Base-by-base conservation (phyloP, 2,113 vertebrate species). In the Aspidoscelis tigris region DNA sequence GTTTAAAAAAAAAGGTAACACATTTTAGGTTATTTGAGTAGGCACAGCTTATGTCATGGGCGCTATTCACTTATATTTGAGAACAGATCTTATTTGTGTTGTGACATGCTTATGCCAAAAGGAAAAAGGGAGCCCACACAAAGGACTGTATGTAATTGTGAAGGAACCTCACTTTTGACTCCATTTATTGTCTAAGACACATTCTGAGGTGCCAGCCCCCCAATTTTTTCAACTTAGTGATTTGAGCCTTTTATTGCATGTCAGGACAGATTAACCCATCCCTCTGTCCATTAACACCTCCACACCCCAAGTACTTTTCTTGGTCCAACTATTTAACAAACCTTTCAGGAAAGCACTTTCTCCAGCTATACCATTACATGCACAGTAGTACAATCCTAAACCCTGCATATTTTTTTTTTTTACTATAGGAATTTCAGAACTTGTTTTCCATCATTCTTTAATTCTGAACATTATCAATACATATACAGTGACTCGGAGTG, bases 1-100 rank as follows among this genome's bases (percentile, higher is more conserved):
- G 97, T 84, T 97, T 96, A 95, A 80, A 95, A 61, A 61, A 96
- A 96, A 33, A 90, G 96, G 97, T 93, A 86, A 97, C 96, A 84
- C 95, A 93, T 81, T 91, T 41, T 39, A 90, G 86, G 80, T 98
- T 85, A 85, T 41, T 85, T 96, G 77, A 72, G 58, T 5, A 84
- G 21, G 12, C 1, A 73, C 14, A 39, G 9, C 4, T 50, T 97
- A 96, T 91, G 90, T 89, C 95, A 94, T 96, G 95, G 96, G 92
- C 95, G 92, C 85, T n/a, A 86, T 90, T 18, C 55, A 68, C 20
- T 44, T 16, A 94, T 90, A 93, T 89, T 84, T 80, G 85, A 92
- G 78, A 87, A 86, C 41, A 20, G 73, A 79, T 80, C 80, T 85
- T 88, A 79, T 86, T 83, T 80, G 82, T 2, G 84, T 89, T 83